Conservation (phyloP, 2,113 vertebrate genomes). For the Heliornis fulica region DNA sequence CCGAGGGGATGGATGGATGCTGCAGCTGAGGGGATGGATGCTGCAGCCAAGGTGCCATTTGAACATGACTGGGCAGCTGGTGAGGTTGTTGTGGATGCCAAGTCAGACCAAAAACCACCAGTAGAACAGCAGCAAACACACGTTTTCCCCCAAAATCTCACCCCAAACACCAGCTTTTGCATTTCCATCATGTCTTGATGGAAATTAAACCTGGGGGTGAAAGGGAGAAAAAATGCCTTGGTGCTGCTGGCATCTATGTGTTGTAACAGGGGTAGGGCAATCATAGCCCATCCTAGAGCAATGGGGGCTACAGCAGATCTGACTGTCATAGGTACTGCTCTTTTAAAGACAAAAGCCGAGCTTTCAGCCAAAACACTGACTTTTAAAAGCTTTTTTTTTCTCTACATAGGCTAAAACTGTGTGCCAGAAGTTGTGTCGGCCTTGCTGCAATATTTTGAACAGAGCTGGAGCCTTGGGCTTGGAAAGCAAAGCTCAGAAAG, state of each 20-base stretch:
- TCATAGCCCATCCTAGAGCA: neutral
- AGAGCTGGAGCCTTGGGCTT: neutral
- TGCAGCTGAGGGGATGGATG: neutral
- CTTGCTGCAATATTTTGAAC: neutral
- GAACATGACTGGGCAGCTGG: neutral
- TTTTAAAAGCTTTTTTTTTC: neutral
- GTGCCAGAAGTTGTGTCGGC: neutral
- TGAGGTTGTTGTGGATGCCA: fast-evolving
- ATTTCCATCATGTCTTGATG: neutral
- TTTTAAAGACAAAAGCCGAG: neutral
- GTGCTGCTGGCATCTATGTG: neutral
- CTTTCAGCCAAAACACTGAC: neutral
- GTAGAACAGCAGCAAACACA: neutral
- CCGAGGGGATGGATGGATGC: neutral
- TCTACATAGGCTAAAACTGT: neutral
- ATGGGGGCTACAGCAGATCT: neutral
- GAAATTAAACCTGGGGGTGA: neutral
- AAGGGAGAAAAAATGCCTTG: neutral
- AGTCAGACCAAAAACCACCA: neutral
- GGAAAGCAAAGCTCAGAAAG: neutral
- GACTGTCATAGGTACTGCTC: neutral
- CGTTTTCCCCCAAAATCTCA: neutral
- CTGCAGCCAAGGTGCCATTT: neutral
- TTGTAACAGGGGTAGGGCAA: neutral
- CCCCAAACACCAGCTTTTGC: neutral